A percentile compares a stretch with the other conserved stretches of the same genome.
These are phyloP conservation scores for Perdita meconis DNA, from an alignment of 2,888 invertebrate species.

Conservation along the genomic window DNA sequence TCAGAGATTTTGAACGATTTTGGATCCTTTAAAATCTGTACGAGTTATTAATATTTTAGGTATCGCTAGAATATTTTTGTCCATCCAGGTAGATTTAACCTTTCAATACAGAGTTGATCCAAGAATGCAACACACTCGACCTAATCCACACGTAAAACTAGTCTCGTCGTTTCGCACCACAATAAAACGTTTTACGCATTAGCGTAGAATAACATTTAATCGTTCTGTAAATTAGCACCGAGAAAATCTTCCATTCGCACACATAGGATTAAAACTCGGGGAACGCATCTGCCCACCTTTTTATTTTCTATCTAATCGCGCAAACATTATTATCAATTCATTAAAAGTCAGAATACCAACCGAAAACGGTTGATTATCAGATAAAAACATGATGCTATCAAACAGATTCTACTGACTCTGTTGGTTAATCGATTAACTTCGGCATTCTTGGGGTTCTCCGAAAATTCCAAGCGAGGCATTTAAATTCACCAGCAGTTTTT, in stretches of 20 bases:
- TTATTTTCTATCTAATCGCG: slow-evolving; percentile 39
- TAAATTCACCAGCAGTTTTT: slow-evolving; percentile 10
- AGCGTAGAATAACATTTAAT: too few species aligned
- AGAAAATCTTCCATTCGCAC: not conserved
- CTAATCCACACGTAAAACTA: too few species aligned
- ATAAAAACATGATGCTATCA: slow-evolving; percentile 32
- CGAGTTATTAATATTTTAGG: too few species aligned
- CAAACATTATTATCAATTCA: not conserved
- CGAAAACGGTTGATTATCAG: slow-evolving; percentile 22
- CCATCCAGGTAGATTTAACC: too few species aligned
- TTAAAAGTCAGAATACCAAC: slow-evolving; percentile 11
- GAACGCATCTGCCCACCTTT: not conserved
- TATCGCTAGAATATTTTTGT: too few species aligned
- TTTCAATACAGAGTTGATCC: too few species aligned
- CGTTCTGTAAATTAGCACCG: too few species aligned
- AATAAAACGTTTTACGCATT: too few species aligned
- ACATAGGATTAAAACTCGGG: not conserved
- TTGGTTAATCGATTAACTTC: slow-evolving; percentile 18
- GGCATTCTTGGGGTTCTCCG: not conserved
- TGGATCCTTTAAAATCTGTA: too few species aligned
- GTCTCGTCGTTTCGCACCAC: too few species aligned
- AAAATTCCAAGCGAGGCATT: slow-evolving; percentile 23
- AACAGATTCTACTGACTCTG: slow-evolving; percentile 4
- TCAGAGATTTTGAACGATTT: too few species aligned
- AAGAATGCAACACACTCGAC: too few species aligned